phyloP scores from a whole-genome alignment of 2,888 invertebrate genomes.

The Drosophila fulvimacula region DNA sequence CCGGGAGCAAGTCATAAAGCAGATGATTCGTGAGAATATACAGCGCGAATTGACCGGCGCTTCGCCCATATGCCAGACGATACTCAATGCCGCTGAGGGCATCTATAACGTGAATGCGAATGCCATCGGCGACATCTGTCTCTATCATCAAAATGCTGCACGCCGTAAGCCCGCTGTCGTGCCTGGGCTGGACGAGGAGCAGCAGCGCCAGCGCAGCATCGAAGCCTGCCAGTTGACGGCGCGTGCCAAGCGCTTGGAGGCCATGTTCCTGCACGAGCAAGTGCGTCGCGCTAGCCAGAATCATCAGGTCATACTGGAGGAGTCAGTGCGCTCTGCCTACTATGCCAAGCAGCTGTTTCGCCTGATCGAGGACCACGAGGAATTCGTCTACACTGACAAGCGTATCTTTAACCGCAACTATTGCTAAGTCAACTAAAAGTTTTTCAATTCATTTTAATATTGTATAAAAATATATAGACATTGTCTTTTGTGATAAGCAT shows the following conservation, averaged over 20 bases:
- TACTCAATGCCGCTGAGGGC: conserved; percentile 46
- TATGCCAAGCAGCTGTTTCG: conserved; percentile 73
- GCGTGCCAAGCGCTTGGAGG: conserved; percentile 70
- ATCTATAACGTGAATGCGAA: conserved; percentile 50
- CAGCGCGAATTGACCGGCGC: conserved; percentile 32
- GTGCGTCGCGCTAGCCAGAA: conserved; percentile 55
- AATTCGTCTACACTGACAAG: conserved; percentile 47
- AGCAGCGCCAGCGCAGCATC: conserved; percentile 39
- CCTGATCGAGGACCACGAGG: conserved; percentile 61
- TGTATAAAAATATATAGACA: conserved; percentile 17
- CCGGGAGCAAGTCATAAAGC: conserved; percentile 30
- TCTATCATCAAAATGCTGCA: conserved; percentile 59
- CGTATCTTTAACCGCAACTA: conserved; percentile 18
- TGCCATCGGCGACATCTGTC: conserved; percentile 56
- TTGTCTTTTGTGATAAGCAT: conserved; percentile 7
- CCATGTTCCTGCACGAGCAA: conserved; percentile 65
- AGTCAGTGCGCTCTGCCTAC: conserved; percentile 70
- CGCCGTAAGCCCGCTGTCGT: conserved; percentile 48
- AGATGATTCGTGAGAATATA: conserved; percentile 53
- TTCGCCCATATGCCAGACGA: conserved; percentile 27
- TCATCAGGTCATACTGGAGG: conserved; percentile 65
- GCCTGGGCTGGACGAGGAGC: conserved; percentile 29
- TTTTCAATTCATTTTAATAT: neutral
- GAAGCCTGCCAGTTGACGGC: conserved; percentile 63
- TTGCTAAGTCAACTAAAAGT: conserved; percentile 4